Percentiles rank a stretch among this genome's conserved stretches.
Conservation (phyloP, 2,113 vertebrate genomes). For the Leptobrachium ailaonicum region DNA sequence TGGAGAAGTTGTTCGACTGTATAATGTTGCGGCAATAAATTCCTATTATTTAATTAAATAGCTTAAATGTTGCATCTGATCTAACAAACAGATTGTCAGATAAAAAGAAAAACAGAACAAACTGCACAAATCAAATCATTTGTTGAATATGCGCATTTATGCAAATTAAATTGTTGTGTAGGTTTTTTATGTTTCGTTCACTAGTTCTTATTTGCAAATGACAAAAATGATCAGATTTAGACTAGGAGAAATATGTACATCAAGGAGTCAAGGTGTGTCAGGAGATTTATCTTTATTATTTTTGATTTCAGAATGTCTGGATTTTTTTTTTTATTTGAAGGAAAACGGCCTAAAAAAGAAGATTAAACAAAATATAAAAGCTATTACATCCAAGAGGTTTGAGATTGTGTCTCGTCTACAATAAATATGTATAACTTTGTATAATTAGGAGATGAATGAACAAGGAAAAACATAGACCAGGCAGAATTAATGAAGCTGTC, state of each 20-base stretch:
- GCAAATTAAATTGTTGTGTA: too few species aligned
- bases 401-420: constrained; percentile 22
- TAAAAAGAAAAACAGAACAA: too few species aligned
- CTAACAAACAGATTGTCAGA: too few species aligned
- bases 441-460: constrained; percentile 27
- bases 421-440: constrained; percentile 32
- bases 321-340: constrained; percentile 20
- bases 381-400: not conserved
- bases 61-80: too few species aligned
- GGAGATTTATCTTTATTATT: not conserved
- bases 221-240: not conserved
- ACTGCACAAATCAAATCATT: too few species aligned
- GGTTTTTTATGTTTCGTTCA: too few species aligned
- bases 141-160: too few species aligned
- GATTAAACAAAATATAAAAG: constrained; percentile 6
- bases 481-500: constrained; percentile 28
- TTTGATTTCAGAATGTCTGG: not conserved
- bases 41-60: too few species aligned
- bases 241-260: not conserved
- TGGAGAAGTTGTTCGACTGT: too few species aligned
- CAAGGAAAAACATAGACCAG: not conserved
- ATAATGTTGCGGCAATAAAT: too few species aligned
- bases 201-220: too few species aligned
- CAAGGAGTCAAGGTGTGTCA: not conserved
- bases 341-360: constrained; percentile 4